A percentile compares a stretch with the other conserved stretches of the same genome.
Evolutionary conservation across 1,140 invertebrate genomes (phyloP).

Genomic region (Diabrotica undecimpunctata): DNA sequence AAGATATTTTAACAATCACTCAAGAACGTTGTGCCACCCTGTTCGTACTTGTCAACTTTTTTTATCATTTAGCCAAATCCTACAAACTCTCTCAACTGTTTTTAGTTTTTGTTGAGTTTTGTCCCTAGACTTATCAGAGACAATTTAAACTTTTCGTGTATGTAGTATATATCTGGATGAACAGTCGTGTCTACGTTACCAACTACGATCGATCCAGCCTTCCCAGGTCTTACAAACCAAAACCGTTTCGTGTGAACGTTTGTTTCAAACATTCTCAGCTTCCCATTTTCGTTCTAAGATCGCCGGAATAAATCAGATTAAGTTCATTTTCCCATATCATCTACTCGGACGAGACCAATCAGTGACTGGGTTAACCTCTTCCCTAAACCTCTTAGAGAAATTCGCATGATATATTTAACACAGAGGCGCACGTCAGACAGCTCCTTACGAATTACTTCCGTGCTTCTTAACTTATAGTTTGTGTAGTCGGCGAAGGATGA

Average conservation of each 20-base stretch:
- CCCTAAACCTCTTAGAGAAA: too few species aligned
- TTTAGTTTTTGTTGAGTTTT: background rate
- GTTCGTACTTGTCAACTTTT: background rate
- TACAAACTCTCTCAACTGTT: background rate
- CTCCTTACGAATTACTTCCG: too few species aligned
- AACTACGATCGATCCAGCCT: conserved; percentile 31
- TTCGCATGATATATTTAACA: too few species aligned
- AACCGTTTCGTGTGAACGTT: conserved; percentile 1
- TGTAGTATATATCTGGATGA: conserved; percentile 28
- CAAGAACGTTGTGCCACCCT: background rate
- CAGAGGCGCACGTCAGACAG: too few species aligned
- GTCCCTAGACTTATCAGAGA: too few species aligned
- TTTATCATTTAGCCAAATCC: background rate
- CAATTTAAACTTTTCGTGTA: conserved; percentile 13
- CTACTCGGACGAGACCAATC: background rate
- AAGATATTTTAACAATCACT: background rate
- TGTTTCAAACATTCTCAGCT: conserved; percentile 17
- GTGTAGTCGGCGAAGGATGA: too few species aligned
- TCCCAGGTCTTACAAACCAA: conserved; percentile 26
- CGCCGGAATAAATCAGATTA: background rate
- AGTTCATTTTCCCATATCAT: background rate
- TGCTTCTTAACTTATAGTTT: too few species aligned
- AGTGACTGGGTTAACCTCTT: background rate
- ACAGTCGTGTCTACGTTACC: conserved; percentile 13
- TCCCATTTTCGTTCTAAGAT: conserved; percentile 6